Conservation (phyloP, 2,113 vertebrate species). For the Pantherophis guttatus region DNA sequence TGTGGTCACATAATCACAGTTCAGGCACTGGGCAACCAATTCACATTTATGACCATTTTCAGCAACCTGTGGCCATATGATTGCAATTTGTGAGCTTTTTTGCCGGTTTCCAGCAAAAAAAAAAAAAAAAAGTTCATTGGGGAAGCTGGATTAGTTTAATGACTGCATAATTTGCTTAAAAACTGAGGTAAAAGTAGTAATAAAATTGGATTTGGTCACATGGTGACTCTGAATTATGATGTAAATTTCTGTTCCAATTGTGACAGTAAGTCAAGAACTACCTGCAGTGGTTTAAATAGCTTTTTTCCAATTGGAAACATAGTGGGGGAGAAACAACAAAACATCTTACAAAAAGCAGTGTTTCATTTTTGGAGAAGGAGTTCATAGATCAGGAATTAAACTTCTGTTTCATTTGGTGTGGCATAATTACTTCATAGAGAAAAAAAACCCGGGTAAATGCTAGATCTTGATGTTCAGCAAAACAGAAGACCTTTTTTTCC, state of each 20-base stretch:
- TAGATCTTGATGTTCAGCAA: constrained; percentile 3
- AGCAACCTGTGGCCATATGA: neutral
- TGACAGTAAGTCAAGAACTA: no score
- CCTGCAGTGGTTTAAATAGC: neutral
- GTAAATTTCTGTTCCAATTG: no score
- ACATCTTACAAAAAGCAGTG: neutral
- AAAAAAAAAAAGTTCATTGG: no score
- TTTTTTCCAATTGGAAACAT: neutral
- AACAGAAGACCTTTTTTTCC: neutral
- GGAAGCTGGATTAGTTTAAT: no score
- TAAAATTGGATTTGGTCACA: no score
- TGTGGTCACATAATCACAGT: neutral
- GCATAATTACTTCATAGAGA: neutral
- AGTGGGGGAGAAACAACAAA: neutral
- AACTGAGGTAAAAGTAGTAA: no score
- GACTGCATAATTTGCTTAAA: no score
- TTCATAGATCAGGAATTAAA: neutral
- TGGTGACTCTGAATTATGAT: no score
- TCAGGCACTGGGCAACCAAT: neutral
- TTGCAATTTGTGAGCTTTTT: neutral
- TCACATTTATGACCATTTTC: neutral
- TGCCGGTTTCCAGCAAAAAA: neutral
- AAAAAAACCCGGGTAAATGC: neutral
- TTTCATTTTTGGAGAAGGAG: neutral
- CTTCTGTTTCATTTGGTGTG: neutral